phyloP scores from a whole-genome alignment of 2,113 vertebrate species.

The Ictidomys tridecemlineatus region DNA sequence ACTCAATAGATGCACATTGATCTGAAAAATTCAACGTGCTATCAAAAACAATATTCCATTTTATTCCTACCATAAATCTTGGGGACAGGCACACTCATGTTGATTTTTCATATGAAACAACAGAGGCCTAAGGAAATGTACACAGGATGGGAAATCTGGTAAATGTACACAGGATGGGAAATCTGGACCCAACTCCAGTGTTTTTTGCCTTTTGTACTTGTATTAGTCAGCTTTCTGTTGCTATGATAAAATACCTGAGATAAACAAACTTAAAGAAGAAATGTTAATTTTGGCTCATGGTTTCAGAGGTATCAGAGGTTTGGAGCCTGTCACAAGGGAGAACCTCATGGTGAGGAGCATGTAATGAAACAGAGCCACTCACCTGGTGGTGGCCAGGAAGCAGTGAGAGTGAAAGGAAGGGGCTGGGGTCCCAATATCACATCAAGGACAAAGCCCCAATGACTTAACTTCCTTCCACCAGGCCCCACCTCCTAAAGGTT shows the following conservation, averaged over 20 bases:
- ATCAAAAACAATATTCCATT: not conserved
- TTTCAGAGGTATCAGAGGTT: not conserved
- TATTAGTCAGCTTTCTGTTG: not conserved
- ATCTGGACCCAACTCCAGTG: not conserved
- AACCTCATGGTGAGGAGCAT: not conserved
- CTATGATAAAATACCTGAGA: not conserved
- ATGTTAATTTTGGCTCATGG: not conserved
- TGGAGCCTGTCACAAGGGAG: not conserved
- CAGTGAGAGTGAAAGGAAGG: not conserved
- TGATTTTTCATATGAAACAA: not conserved
- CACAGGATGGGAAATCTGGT: not conserved
- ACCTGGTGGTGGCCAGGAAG: not conserved
- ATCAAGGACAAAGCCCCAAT: not conserved
- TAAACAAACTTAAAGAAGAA: not conserved
- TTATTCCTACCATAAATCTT: not conserved
- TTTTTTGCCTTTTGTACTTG: not conserved
- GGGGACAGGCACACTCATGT: not conserved
- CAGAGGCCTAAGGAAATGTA: not conserved
- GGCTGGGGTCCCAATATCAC: too few relatives aligned
- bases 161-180: not conserved
- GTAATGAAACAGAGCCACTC: not conserved
- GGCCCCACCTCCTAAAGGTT: not conserved
- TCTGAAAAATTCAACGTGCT: not conserved
- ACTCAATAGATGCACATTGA: not conserved
- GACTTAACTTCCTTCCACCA: not conserved